phyloP scores from a whole-genome alignment of 2,888 invertebrate species.

The Dromius quadrimaculatus region DNA sequence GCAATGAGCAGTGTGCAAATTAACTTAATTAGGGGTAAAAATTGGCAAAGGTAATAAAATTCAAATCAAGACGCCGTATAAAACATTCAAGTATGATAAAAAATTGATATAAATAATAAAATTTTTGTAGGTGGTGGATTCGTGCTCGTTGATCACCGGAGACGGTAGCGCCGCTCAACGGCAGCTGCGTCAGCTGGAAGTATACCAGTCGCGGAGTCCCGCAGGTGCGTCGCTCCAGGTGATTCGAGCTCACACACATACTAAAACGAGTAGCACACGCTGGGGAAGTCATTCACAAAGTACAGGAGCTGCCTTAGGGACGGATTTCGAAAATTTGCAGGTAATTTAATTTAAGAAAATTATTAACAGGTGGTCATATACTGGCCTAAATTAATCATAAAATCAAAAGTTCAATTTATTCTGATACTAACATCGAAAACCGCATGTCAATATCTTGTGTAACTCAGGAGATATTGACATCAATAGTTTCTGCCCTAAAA shows the following conservation, averaged over 20 bases:
- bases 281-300: constrained; percentile 58
- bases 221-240: constrained; percentile 76
- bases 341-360: no score
- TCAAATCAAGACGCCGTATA: no score
- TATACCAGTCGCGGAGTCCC: constrained; percentile 77
- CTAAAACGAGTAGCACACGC: constrained; percentile 60
- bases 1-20: background rate
- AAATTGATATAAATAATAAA: no score
- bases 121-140: constrained; percentile 69
- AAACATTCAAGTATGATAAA: no score
- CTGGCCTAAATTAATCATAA: no score
- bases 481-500: no score
- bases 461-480: no score
- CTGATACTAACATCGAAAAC: no score
- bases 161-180: constrained; percentile 69
- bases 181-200: constrained; percentile 74
- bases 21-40: background rate
- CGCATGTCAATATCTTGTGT: no score
- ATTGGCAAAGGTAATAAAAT: no score
- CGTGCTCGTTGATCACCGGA: constrained; percentile 68
- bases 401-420: no score
- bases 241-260: constrained; percentile 72
- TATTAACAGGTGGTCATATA: no score
- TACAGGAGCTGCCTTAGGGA: constrained; percentile 29
- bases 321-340: constrained; percentile 64